Conservation (phyloP, 2,888 invertebrate species). For the Didymodactylos carnosus region DNA sequence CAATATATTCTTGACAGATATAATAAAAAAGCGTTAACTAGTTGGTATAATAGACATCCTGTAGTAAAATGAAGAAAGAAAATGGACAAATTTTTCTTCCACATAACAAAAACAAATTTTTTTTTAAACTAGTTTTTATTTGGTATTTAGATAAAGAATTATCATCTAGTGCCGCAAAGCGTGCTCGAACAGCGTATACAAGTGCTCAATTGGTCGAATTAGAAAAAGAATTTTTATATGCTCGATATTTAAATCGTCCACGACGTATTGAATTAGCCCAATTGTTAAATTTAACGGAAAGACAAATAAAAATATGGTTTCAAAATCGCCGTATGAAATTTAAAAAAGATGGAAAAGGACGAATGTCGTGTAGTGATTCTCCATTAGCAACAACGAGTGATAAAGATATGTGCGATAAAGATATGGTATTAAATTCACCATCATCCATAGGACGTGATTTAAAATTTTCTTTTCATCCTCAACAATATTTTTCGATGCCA, state of each 20-base stretch:
- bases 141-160: too few species aligned
- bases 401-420: too few species aligned
- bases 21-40: too few species aligned
- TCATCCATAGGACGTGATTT: neutral
- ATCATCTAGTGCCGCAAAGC: too few species aligned
- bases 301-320: constrained; percentile 49
- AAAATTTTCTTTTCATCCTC: neutral
- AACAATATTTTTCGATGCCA: too few species aligned
- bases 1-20: too few species aligned
- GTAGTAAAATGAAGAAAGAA: too few species aligned
- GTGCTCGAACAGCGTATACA: constrained; percentile 60
- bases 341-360: constrained; percentile 28
- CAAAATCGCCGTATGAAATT: constrained; percentile 33
- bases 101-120: too few species aligned
- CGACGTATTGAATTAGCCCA: constrained; percentile 55
- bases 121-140: too few species aligned
- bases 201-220: constrained; percentile 56
- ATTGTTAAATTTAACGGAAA: constrained; percentile 48
- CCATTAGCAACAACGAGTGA: neutral
- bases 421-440: neutral
- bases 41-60: too few species aligned
- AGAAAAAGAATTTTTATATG: constrained; percentile 56
- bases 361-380: neutral
- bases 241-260: constrained; percentile 54
- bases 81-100: too few species aligned